Base-by-base conservation (phyloP, 1,140 invertebrate genomes). In the Pachyrhynchus sulphureomaculatus region DNA sequence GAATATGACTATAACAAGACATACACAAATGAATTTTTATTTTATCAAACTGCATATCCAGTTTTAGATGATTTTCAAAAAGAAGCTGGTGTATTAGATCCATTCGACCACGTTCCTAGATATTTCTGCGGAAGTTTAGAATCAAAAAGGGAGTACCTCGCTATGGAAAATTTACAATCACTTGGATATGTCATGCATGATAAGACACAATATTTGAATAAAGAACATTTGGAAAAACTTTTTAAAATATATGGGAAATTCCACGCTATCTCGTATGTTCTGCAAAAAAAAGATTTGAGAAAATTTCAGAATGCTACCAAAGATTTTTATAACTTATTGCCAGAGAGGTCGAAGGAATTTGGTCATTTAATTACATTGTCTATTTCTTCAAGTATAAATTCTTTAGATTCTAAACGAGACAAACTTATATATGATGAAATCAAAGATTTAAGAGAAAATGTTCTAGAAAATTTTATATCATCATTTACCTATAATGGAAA, bases 211-310 rank as follows among this genome's bases (percentile, higher is more conserved):
- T n/a, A n/a, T n/a, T n/a, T n/a, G n/a, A n/a, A n/a, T n/a, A n/a
- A n/a, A n/a, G n/a, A n/a, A n/a, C n/a, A n/a, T n/a, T n/a, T 17
- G 20, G 65, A 80, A 18, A 80, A 77, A 56, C 63, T 74, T 12
- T 69, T 72, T 23, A 62, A 76, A n/a, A n/a, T n/a, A n/a, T n/a
- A n/a, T n/a, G n/a, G n/a, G n/a, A n/a, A n/a, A n/a, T n/a, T n/a
- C n/a, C n/a, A n/a, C n/a, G n/a, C n/a, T n/a, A n/a, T n/a, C n/a
- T n/a, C n/a, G n/a, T n/a, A n/a, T n/a, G n/a, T n/a, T n/a, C n/a
- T n/a, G n/a, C n/a, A n/a, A n/a, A n/a, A n/a, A n/a, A n/a, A n/a
- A n/a, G n/a, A n/a, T 33, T 67, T 65, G 10, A 65, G 72, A 44
- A 17, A 47, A 29, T 57, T 57, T 34, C 3, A 47, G 4, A 26